These are phyloP conservation scores for Andrena flavipes DNA, from an alignment of 2,888 invertebrate genomes.

Conservation along the genomic window DNA sequence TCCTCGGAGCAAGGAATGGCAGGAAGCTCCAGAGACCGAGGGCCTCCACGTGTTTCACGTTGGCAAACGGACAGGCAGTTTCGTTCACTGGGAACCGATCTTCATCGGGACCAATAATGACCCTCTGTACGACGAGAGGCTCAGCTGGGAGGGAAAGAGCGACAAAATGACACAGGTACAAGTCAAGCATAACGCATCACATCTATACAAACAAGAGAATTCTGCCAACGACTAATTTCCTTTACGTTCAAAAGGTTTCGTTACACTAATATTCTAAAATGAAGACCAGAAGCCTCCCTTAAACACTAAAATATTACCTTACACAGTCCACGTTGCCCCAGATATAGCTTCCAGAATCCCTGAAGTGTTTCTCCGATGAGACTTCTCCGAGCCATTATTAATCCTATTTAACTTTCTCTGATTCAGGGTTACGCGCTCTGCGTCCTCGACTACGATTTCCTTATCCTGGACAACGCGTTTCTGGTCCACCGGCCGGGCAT, in stretches of 20 bases:
- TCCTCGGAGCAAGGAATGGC: conserved; percentile 94
- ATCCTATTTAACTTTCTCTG: not conserved
- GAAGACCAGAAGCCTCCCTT: too few species aligned
- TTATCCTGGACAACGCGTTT: conserved; percentile 97
- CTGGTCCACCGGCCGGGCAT: conserved; percentile 96
- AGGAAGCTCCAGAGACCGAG: conserved; percentile 89
- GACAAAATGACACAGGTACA: conserved; percentile 98
- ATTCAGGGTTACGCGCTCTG: conserved; percentile 95
- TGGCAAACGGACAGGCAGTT: conserved; percentile 92
- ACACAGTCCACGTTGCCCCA: not conserved
- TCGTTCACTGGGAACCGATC: conserved; percentile 96
- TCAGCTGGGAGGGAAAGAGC: conserved; percentile 97
- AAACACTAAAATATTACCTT: too few species aligned
- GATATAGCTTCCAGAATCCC: too few species aligned
- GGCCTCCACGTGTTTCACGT: conserved; percentile 93
- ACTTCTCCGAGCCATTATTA: not conserved
- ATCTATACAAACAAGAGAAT: not conserved
- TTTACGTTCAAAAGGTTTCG: too few species aligned
- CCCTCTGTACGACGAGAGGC: conserved; percentile 95
- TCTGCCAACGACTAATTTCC: not conserved
- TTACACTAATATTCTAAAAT: too few species aligned
- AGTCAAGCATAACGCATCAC: not conserved
- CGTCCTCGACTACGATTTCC: conserved; percentile 96
- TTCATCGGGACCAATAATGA: conserved; percentile 96
- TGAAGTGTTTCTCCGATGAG: not conserved